A percentile compares a stretch with the other conserved stretches of the same genome.
Evolutionary conservation across 2,888 invertebrate genomes (phyloP).

Genomic region (Electrophaes corylata): DNA sequence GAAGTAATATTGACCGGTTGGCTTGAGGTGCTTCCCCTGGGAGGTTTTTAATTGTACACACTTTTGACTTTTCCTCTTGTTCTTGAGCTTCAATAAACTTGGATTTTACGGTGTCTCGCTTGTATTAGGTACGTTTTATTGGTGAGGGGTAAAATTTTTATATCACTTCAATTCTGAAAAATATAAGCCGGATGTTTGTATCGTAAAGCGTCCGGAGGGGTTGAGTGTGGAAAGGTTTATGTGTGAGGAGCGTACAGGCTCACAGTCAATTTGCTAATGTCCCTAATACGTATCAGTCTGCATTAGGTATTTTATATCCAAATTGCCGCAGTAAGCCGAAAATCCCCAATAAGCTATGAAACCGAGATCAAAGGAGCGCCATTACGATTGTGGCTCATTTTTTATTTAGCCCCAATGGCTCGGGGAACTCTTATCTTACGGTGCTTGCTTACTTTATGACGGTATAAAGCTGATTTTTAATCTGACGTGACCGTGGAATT

Average conservation of each 20-base stretch:
- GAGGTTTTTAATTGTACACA: conserved; percentile 80
- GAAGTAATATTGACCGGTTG: conserved; percentile 80
- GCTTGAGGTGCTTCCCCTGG: conserved; percentile 71
- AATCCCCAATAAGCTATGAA: conserved; percentile 79
- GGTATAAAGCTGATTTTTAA: conserved; percentile 84
- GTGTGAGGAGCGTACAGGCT: conserved; percentile 21
- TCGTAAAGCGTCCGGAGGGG: conserved; percentile 24
- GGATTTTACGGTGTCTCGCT: conserved; percentile 74
- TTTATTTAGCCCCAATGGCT: conserved; percentile 75
- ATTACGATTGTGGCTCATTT: conserved; percentile 84
- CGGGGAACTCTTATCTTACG: conserved; percentile 78
- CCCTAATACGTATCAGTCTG: conserved; percentile 73
- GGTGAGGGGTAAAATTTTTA: conserved; percentile 53
- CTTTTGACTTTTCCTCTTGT: conserved; percentile 81
- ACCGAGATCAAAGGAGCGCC: conserved; percentile 82
- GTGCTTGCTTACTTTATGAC: conserved; percentile 77
- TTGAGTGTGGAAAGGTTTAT: conserved; percentile 21
- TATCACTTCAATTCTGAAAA: conserved; percentile 42
- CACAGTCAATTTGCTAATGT: conserved; percentile 76
- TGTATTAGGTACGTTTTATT: conserved; percentile 68
- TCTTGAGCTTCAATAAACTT: conserved; percentile 79
- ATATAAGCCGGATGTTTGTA: conserved; percentile 31
- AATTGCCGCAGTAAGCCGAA: conserved; percentile 74
- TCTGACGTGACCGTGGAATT: conserved; percentile 72
- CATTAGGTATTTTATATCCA: conserved; percentile 78